Percentiles rank a stretch among this genome's conserved stretches.
Conservation (phyloP, 2,888 invertebrate genomes). For the Cephonodes hylas region DNA sequence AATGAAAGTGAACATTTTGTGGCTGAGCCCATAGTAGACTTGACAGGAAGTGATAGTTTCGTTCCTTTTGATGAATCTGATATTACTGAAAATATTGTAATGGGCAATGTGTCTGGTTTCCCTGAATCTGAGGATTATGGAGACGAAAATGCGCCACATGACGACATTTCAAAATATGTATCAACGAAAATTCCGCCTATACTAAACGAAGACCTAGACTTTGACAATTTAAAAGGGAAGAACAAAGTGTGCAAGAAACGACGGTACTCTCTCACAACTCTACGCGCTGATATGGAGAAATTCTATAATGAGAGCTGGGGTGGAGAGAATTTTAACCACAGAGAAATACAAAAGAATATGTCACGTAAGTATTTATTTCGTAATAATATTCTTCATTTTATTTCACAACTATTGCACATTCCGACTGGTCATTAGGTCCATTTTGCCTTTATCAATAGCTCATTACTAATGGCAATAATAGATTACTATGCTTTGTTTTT, state of each 20-base stretch:
- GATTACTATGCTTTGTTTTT: no score
- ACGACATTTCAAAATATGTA: conserved; percentile 50
- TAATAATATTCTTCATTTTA: background rate
- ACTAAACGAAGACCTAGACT: conserved; percentile 67
- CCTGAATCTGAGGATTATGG: conserved; percentile 45
- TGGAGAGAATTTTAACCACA: conserved; percentile 82
- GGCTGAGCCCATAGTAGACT: conserved; percentile 38
- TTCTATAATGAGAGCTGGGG: conserved; percentile 86
- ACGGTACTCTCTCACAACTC: conserved; percentile 61
- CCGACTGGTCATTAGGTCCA: no score
- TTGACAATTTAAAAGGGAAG: conserved; percentile 70
- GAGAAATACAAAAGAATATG: conserved; percentile 82
- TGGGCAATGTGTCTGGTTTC: conserved; percentile 69
- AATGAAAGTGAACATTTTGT: background rate
- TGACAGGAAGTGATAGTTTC: conserved; percentile 47
- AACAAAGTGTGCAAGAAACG: conserved; percentile 54
- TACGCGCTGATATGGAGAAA: conserved; percentile 80
- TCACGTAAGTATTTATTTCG: conserved; percentile 76
- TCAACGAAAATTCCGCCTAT: conserved; percentile 73
- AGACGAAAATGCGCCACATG: conserved; percentile 31
- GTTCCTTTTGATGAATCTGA: conserved; percentile 32
- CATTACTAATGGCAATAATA: background rate
- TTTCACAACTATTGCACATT: background rate
- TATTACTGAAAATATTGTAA: conserved; percentile 63
- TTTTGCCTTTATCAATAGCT: background rate